Base-by-base conservation (phyloP, 2,113 vertebrate species). In the Choloepus hoffmanni region DNA sequence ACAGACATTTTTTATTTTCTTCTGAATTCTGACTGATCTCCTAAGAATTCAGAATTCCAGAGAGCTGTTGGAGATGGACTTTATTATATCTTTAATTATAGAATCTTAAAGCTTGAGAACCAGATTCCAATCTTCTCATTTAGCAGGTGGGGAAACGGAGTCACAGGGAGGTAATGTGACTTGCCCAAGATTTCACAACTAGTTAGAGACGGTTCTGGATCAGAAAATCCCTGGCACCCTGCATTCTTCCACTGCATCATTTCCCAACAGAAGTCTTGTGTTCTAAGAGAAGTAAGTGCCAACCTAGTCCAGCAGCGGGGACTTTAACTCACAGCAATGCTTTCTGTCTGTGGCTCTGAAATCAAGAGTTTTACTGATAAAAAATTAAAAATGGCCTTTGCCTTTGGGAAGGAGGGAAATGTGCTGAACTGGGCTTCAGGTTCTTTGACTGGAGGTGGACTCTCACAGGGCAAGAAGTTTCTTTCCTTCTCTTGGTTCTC, bases 401-500 rank as follows among this genome's bases (percentile, higher is more conserved):
- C 55, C 30, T 36, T 78, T 3, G 19, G 62, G 28, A 60, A 60
- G 70, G 24, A 93, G 60, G 60, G 14, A 67, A 73, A 33, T 55
- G 43, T 67, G 36, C 23, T 30, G 2, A 7, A 16, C 40, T 10
- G 33, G 43, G 45, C 58, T 73, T 67, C 2, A 15, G 45, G 58
- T 15, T 36, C 33, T 76, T 85, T 81, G 87, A 88, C 84, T 90
- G 78, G 68, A 95, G 89, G 84, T 58, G 58, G 83, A 14, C 48
- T 62, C 74, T 53, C n/a, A 58, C 36, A 7, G 5, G 63, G 72
- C 67, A 96, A 84, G 86, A 96, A 92, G 91, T 90, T 89, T 70
- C 81, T 87, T 95, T 92, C 53, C 88, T 50, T 92, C 85, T 60
- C 55, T 68, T 79, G 53, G 6, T 74, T 72, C 90, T 91, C 84